Percentiles rank a stretch among this genome's conserved stretches.
phyloP scores from a whole-genome alignment of 2,888 invertebrate genomes.

The Liopterus haemorrhoidalis region DNA sequence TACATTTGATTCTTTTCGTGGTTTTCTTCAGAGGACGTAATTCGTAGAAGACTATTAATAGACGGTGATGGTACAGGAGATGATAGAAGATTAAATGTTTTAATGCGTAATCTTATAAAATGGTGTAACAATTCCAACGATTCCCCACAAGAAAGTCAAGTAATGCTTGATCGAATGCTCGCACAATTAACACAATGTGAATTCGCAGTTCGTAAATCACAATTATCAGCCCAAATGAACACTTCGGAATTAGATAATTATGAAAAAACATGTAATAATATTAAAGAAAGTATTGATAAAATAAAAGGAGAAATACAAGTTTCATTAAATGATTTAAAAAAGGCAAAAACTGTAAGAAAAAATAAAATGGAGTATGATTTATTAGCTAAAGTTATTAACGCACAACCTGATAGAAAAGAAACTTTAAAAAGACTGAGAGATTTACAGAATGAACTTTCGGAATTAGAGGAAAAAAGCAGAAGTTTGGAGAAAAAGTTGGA shows the following conservation, averaged over 20 bases:
- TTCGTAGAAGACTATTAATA: slow-evolving; percentile 80
- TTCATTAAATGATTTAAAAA: slow-evolving; percentile 71
- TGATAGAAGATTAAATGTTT: slow-evolving; percentile 78
- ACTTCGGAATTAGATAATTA: slow-evolving; percentile 79
- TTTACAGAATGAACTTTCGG: slow-evolving; percentile 66
- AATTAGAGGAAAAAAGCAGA: slow-evolving; percentile 63
- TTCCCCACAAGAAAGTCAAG: slow-evolving; percentile 60
- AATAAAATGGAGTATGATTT: slow-evolving; percentile 92
- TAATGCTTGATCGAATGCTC: slow-evolving; percentile 71
- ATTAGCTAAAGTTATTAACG: slow-evolving; percentile 81
- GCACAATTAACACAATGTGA: slow-evolving; percentile 82
- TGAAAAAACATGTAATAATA: slow-evolving; percentile 66
- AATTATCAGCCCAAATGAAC: slow-evolving; percentile 74
- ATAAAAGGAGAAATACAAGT: slow-evolving; percentile 76
- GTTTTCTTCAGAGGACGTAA: slow-evolving; percentile 77
- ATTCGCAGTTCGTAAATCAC: slow-evolving; percentile 78
- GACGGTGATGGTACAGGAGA: slow-evolving; percentile 98
- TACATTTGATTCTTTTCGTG: no score
- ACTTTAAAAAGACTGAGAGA: slow-evolving; percentile 64
- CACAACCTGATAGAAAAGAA: slow-evolving; percentile 82
- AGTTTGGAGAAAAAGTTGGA: slow-evolving; percentile 72
- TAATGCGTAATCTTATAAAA: slow-evolving; percentile 77
- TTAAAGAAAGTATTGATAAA: slow-evolving; percentile 71
- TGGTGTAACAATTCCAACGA: slow-evolving; percentile 68
- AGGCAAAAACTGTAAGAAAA: slow-evolving; percentile 81